Percentiles rank a stretch among this genome's conserved stretches.
Conservation (phyloP, 2,113 vertebrate genomes). For the Meles meles region DNA sequence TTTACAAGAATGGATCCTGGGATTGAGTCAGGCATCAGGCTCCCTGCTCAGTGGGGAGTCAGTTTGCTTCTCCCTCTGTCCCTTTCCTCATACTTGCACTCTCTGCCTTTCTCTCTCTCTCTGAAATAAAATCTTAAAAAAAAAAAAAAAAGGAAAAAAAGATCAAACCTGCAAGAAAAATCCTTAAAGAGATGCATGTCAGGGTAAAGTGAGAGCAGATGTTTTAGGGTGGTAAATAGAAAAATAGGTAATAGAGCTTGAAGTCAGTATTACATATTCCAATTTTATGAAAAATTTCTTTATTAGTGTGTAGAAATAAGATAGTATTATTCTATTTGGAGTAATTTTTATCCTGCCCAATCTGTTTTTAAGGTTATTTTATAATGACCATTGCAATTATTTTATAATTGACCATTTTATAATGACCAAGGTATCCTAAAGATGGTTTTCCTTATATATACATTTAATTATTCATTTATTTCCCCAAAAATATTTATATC, state of each 20-base stretch:
- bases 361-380: background rate
- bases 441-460: background rate
- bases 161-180: background rate
- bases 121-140: too few species aligned
- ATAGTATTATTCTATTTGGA: background rate
- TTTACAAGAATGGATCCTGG: background rate
- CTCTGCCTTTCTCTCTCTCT: too few species aligned
- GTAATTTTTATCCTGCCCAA: background rate
- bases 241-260: background rate
- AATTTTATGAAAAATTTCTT: background rate
- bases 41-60: too few species aligned
- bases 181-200: background rate
- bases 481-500: background rate
- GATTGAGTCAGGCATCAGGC: too few species aligned
- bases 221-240: background rate
- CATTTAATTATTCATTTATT: background rate
- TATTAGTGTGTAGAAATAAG: background rate
- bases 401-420: background rate
- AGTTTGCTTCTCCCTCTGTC: too few species aligned
- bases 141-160: too few species aligned
- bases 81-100: too few species aligned
- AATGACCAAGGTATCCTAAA: background rate
- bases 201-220: background rate
- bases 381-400: background rate
- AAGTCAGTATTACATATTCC: background rate